Base-by-base conservation (phyloP, 2,888 invertebrate species). In the Girardia tigrina region DNA sequence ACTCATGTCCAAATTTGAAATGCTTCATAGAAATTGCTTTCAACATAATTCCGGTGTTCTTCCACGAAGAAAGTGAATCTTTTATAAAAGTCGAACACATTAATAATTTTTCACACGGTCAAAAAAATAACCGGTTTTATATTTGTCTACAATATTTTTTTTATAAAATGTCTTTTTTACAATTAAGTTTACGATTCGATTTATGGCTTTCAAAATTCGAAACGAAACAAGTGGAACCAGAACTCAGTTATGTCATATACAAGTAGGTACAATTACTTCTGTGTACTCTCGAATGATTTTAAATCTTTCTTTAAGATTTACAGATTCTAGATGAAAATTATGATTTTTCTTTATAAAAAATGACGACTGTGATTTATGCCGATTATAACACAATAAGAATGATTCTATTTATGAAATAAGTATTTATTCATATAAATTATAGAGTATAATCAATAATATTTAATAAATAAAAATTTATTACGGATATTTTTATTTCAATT, bases 21-120 rank as follows among this genome's bases (percentile, higher is more conserved):
- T 56, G 56, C n/a, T 56, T 56, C 23, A 56, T 56, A 56, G 56
- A 56, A 56, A 56, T 56, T n/a, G 56, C 56, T 6, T 56, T 23
- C 6, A 56, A 56, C 23, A 56, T 56, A 56, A 56, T 56, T 12
- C 56, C 56, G n/a, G 56, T 56, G 23, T 56, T 56, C 23, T 2
- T 56, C 8, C 56, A 56, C 4, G 56, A 56, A 8, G 56, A 56
- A 56, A 56, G 23, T 56, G n/a, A n/a, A 6, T n/a, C 8, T 8
- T 56, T 56, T 56, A n/a, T 20, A n/a, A 56, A 56, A 56, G 8
- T 56, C 6, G 56, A 56, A 20, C n/a, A 12, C n/a, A 56, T 56
- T 23, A 56, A 56, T n/a, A 56, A n/a, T n/a, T 56, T 23, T 12
- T 12, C 56, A n/a, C n/a, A 56, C n/a, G 23, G 4, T 56, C 56